Conservation (phyloP, 2,888 invertebrate species). For the Drosophila hamatofila region DNA sequence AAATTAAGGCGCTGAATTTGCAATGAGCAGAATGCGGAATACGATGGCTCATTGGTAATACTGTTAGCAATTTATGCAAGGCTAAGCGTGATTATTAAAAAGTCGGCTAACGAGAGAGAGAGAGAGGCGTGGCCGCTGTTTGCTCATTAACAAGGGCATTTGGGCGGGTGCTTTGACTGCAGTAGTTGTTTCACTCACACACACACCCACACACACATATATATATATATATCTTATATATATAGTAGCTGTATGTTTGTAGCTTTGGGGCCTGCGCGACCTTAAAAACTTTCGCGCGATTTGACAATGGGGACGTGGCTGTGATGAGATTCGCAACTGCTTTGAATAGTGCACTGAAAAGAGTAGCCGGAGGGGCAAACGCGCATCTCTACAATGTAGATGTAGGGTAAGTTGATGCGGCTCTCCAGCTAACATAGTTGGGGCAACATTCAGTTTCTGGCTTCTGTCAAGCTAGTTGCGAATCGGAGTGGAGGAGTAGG, state of each 20-base stretch:
- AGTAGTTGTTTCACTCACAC: slow-evolving; percentile 3
- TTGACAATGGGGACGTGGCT: slow-evolving; percentile 59
- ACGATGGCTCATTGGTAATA: slow-evolving; percentile 11
- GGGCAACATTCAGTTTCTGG: neutral
- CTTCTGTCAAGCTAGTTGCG: neutral
- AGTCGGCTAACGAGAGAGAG: slow-evolving; percentile 12
- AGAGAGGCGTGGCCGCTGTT: slow-evolving; percentile 11
- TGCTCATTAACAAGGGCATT: slow-evolving; percentile 33
- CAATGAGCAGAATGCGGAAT: slow-evolving; percentile 3
- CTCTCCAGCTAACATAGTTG: slow-evolving; percentile 7
- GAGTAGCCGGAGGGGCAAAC: slow-evolving; percentile 27
- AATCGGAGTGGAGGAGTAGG: neutral
- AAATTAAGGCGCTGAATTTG: slow-evolving; percentile 2
- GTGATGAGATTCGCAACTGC: slow-evolving; percentile 43
- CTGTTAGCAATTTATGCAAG: slow-evolving; percentile 2
- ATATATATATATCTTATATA: neutral
- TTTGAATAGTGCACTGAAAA: slow-evolving; percentile 26
- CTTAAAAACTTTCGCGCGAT: slow-evolving; percentile 69
- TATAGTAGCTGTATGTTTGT: neutral
- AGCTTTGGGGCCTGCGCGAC: slow-evolving; percentile 45
- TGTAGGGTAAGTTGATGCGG: slow-evolving; percentile 40
- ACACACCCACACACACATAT: neutral
- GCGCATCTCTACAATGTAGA: slow-evolving; percentile 18
- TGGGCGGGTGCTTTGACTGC: slow-evolving; percentile 9
- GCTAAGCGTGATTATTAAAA: slow-evolving; percentile 12